Evolutionary conservation across 2,113 vertebrate species (phyloP).

Genomic region (Neotoma lepida): DNA sequence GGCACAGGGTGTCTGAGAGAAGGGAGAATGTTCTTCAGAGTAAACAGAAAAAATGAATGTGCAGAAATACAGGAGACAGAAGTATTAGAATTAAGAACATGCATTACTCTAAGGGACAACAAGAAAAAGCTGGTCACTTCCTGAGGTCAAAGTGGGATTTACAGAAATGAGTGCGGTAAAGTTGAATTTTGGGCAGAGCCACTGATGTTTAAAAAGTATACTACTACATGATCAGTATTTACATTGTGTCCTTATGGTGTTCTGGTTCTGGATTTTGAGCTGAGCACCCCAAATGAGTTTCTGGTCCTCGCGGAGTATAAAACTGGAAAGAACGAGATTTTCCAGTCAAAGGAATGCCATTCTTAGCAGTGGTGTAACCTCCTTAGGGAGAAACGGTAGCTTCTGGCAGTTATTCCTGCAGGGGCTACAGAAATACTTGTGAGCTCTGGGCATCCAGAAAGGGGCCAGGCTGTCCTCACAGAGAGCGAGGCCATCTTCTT

Average conservation of each 20-base stretch:
- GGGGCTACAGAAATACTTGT: not conserved
- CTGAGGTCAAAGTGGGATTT: not conserved
- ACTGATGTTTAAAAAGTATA: slow-evolving; percentile 29
- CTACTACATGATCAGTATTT: slow-evolving; percentile 33
- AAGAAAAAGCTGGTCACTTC: not conserved
- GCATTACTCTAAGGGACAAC: not conserved
- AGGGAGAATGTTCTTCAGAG: not conserved
- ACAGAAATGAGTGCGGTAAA: not conserved
- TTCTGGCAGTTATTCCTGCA: not conserved
- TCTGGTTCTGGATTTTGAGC: slow-evolving; percentile 45
- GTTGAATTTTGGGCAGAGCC: slow-evolving; percentile 17
- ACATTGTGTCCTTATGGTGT: slow-evolving; percentile 23
- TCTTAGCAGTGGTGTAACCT: slow-evolving; percentile 53
- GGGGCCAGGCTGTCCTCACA: slow-evolving; percentile 29
- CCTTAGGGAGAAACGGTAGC: slow-evolving; percentile 25
- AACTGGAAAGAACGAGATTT: slow-evolving; percentile 2
- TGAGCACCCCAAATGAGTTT: slow-evolving; percentile 69
- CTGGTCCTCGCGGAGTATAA: slow-evolving; percentile 58
- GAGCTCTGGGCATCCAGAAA: not conserved
- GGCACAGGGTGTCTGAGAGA: not conserved
- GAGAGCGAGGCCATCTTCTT: not conserved
- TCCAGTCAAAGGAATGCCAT: slow-evolving; percentile 45
- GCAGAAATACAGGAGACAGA: not conserved
- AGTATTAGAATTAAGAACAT: not conserved
- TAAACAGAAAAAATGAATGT: not conserved